phyloP scores from a whole-genome alignment of 2,797 vertebrate genomes.

The Coendou prehensilis region DNA sequence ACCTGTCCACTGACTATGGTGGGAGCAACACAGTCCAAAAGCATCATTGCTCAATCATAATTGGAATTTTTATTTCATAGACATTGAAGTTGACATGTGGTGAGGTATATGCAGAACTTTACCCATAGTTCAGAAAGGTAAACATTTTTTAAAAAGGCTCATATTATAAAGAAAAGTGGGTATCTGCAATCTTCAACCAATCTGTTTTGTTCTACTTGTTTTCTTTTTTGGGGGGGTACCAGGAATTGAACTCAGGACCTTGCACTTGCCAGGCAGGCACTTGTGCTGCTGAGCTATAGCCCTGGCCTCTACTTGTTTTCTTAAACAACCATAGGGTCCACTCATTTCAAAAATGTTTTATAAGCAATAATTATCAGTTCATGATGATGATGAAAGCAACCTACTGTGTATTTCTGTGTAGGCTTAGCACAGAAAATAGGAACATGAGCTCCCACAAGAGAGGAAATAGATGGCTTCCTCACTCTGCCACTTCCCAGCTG shows the following conservation, averaged over 20 bases:
- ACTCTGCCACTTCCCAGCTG: not conserved
- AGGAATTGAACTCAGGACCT: too few species aligned
- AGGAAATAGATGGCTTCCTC: not conserved
- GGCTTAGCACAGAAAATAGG: too few species aligned
- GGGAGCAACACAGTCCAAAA: not conserved
- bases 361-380: not conserved
- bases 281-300: too few species aligned
- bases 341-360: not conserved
- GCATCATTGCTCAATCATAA: not conserved
- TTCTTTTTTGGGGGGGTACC: not conserved
- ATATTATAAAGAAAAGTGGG: not conserved
- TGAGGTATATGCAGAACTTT: not conserved
- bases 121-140: not conserved
- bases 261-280: too few species aligned
- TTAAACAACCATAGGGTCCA: not conserved
- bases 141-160: not conserved
- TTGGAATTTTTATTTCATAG: not conserved
- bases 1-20: accelerated
- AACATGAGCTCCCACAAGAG: not conserved
- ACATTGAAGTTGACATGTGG: not conserved
- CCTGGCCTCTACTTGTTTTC: not conserved
- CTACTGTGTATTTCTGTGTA: not conserved
- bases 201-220: not conserved
- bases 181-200: not conserved
- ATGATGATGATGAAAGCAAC: not conserved